Evolutionary conservation across 2,113 vertebrate genomes (phyloP).

Genomic region (Beaufortia kweichowensis): DNA sequence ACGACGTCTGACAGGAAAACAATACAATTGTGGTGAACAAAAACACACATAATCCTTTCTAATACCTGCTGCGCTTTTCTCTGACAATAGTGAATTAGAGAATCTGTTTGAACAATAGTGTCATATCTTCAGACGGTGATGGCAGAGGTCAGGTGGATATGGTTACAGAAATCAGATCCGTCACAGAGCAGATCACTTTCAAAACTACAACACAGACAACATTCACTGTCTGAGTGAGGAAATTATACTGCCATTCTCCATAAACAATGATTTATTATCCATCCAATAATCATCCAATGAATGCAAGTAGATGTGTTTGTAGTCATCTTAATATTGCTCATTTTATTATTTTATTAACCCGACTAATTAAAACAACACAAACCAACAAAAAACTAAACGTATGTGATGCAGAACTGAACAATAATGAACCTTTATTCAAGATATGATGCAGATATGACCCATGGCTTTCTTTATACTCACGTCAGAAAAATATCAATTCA

Average conservation of each 20-base stretch:
- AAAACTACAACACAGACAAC: constrained; percentile 33
- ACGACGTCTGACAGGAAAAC: constrained; percentile 46
- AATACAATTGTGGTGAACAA: constrained; percentile 22
- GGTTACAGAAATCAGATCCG: constrained; percentile 57
- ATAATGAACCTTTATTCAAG: no score
- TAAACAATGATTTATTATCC: constrained; percentile 16
- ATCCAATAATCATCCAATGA: not conserved
- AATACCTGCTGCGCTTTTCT: constrained; percentile 46
- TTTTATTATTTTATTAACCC: no score
- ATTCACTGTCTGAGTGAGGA: not conserved
- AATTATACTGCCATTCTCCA: constrained; percentile 5
- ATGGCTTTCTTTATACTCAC: no score
- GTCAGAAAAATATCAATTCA: no score
- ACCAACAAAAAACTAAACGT: no score
- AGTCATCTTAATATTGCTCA: no score
- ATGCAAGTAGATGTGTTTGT: not conserved
- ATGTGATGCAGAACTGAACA: no score
- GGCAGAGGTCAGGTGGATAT: constrained; percentile 43
- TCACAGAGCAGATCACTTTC: constrained; percentile 52
- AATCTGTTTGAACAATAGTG: constrained; percentile 57
- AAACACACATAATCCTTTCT: constrained; percentile 50
- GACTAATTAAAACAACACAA: no score
- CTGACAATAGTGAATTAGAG: constrained; percentile 48
- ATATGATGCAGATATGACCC: no score
- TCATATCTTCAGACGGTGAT: constrained; percentile 49